A percentile compares a stretch with the other conserved stretches of the same genome.
These are phyloP conservation scores for Machimus atricapillus DNA, from an alignment of 2,888 invertebrate genomes.

Conservation along the genomic window DNA sequence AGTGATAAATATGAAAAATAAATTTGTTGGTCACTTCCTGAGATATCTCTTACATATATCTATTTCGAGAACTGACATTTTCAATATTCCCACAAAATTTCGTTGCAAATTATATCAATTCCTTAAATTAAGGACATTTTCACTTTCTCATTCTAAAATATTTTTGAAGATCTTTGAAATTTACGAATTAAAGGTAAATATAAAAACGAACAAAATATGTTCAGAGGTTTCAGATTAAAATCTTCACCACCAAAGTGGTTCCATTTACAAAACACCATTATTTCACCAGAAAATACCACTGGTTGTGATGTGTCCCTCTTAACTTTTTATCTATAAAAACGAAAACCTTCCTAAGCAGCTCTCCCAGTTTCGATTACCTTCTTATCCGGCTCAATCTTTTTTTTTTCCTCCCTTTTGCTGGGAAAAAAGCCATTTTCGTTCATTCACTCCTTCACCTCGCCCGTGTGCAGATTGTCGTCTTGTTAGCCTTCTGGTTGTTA, in stretches of 20 bases:
- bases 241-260: neutral
- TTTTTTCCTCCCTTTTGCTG: neutral
- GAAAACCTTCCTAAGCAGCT: neutral
- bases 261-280: neutral
- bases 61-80: too few species aligned
- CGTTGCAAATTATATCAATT: too few species aligned
- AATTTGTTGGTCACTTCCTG: too few species aligned
- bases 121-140: too few species aligned
- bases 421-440: neutral
- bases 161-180: too few species aligned
- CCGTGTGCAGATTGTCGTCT: neutral
- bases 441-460: neutral
- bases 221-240: neutral
- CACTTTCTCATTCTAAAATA: too few species aligned
- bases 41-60: too few species aligned
- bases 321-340: neutral
- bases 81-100: too few species aligned
- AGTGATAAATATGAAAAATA: too few species aligned
- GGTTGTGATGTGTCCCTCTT: neutral
- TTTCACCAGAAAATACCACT: neutral
- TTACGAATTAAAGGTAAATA: too few species aligned
- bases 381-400: conserved; percentile 24
- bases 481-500: neutral
- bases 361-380: conserved; percentile 15
- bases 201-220: neutral